Percentiles rank a stretch among this genome's conserved stretches.
Evolutionary conservation across 1,140 invertebrate species (phyloP).

Genomic region (Ectropis grisescens): DNA sequence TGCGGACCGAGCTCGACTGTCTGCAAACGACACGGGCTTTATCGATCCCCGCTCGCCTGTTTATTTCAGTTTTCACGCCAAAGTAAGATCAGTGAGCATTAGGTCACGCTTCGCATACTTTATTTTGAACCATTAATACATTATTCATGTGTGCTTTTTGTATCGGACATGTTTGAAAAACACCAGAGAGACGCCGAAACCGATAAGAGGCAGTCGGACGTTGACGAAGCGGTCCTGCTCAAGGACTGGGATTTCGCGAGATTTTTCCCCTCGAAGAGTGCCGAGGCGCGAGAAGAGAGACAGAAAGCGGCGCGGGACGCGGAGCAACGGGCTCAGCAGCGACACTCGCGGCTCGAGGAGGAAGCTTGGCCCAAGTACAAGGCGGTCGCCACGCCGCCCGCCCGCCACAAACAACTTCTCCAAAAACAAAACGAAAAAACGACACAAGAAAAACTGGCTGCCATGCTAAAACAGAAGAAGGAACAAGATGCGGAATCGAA

Average conservation of each 20-base stretch:
- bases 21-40: too few relatives aligned
- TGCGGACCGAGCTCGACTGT: too few relatives aligned
- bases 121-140: constrained; percentile 15
- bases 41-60: too few relatives aligned
- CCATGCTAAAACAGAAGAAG: constrained; percentile 66
- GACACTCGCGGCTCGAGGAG: constrained; percentile 53
- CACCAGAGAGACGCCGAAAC: constrained; percentile 50
- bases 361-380: constrained; percentile 63
- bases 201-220: constrained; percentile 67
- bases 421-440: constrained; percentile 47
- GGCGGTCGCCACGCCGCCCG: constrained; percentile 54
- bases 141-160: constrained; percentile 55
- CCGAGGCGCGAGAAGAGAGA: constrained; percentile 45
- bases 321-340: constrained; percentile 43
- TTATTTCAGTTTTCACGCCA: constrained; percentile 61
- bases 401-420: constrained; percentile 47
- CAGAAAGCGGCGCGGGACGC: constrained; percentile 46
- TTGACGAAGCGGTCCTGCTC: constrained; percentile 80
- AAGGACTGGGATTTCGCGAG: constrained; percentile 88
- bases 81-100: constrained; percentile 61
- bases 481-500: constrained; percentile 78
- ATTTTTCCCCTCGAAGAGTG: constrained; percentile 78
- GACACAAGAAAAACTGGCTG: constrained; percentile 53
- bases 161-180: constrained; percentile 52
- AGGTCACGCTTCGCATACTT: constrained; percentile 16